These are phyloP conservation scores for Takifugu rubripes DNA, from an alignment of 2,797 vertebrate genomes.

Conservation along the genomic window DNA sequence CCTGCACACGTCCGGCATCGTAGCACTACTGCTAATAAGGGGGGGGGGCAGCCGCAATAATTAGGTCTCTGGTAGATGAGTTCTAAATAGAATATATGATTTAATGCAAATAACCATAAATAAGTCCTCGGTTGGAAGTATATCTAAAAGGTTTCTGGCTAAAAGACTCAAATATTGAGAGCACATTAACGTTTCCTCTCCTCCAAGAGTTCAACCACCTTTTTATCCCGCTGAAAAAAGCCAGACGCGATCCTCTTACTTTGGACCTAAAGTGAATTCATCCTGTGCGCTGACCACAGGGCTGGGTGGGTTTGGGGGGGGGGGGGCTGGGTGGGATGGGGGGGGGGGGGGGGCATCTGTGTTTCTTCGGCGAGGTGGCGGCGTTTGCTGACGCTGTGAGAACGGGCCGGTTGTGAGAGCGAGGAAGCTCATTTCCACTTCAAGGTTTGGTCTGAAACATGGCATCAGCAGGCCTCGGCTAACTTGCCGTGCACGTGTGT, in stretches of 20 bases:
- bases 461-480: constrained; percentile 74
- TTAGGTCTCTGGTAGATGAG: neutral
- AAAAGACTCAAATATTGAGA: no score
- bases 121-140: no score
- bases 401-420: constrained; percentile 67
- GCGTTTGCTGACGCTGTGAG: constrained; percentile 75
- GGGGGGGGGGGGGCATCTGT: constrained; percentile 13
- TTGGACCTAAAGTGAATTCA: constrained; percentile 37
- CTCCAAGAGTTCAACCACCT: no score
- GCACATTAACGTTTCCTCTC: no score
- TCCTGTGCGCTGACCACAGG: constrained; percentile 60
- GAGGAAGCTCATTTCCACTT: constrained; percentile 77
- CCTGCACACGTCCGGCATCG: constrained; percentile 8
- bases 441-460: constrained; percentile 74
- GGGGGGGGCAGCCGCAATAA: neutral
- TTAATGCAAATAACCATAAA: no score
- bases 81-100: no score
- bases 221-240: neutral
- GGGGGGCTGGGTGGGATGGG: neutral
- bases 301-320: constrained; percentile 33
- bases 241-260: constrained; percentile 28
- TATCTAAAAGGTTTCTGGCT: no score
- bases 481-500: constrained; percentile 17
- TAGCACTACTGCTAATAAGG: neutral
- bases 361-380: constrained; percentile 44